These are phyloP conservation scores for Nomada fabriciana DNA, from an alignment of 2,888 invertebrate species.

Conservation along the genomic window DNA sequence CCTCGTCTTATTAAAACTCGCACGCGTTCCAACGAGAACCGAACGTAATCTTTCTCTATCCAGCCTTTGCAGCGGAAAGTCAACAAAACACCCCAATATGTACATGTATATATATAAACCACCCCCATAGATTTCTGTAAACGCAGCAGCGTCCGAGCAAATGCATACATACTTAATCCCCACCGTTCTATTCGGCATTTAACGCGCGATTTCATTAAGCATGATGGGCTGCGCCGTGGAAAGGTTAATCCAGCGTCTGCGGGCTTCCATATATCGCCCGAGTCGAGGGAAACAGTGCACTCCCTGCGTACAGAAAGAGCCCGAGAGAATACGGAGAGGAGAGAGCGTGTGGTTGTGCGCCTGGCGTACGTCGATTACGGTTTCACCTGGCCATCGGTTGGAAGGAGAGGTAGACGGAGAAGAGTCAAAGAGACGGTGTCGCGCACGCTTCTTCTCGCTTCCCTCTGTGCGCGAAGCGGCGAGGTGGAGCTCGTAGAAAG, in stretches of 20 bases:
- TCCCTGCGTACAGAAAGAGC: constrained; percentile 2
- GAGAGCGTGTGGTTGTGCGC: constrained; percentile 23
- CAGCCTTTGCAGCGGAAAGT: not conserved
- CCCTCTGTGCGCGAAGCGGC: constrained; percentile 35
- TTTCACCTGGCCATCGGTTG: constrained; percentile 65
- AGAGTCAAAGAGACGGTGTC: constrained; percentile 67
- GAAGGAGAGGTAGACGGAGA: constrained; percentile 25
- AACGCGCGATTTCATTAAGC: constrained; percentile 62
- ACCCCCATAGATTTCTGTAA: not conserved
- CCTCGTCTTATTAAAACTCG: constrained; percentile 19
- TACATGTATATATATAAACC: too few species aligned
- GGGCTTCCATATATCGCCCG: constrained; percentile 33
- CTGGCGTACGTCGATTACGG: constrained; percentile 53
- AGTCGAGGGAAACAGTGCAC: constrained; percentile 4
- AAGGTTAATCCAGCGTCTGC: constrained; percentile 58
- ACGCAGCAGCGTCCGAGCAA: constrained; percentile 17
- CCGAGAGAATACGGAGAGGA: not conserved
- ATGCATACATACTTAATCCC: constrained; percentile 32
- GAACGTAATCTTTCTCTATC: constrained; percentile 6
- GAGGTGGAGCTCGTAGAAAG: constrained; percentile 23
- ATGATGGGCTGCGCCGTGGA: constrained; percentile 41
- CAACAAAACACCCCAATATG: not conserved
- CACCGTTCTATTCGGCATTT: constrained; percentile 44
- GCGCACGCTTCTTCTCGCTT: constrained; percentile 68
- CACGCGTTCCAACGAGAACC: not conserved